Evolutionary conservation across 2,113 vertebrate species (phyloP).

Genomic region (Engraulis encrasicolus): DNA sequence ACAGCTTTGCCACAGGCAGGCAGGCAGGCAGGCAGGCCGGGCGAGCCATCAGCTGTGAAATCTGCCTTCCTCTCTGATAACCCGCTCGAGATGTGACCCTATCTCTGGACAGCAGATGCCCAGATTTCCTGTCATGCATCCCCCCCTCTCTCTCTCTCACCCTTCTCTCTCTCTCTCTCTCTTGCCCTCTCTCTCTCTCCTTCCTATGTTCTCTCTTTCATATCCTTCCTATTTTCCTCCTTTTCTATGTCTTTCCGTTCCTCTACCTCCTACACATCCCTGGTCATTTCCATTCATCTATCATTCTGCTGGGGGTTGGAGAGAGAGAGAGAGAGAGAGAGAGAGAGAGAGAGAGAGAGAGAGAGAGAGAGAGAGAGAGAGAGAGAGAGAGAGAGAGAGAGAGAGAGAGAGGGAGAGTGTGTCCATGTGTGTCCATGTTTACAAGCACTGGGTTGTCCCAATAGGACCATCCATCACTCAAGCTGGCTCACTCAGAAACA

Average conservation of each 20-base stretch:
- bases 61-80: conserved; percentile 77
- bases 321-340: no score
- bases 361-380: no score
- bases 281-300: background rate
- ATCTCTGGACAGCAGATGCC: conserved; percentile 77
- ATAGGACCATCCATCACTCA: conserved; percentile 1
- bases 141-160: background rate
- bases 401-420: no score
- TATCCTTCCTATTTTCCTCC: background rate
- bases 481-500: background rate
- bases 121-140: conserved; percentile 74
- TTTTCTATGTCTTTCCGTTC: background rate
- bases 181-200: conserved; percentile 34
- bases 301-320: conserved; percentile 11
- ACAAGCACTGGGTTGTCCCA: background rate
- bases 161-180: background rate
- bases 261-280: background rate
- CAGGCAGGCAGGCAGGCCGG: no score
- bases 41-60: conserved; percentile 76
- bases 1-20: no score
- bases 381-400: no score
- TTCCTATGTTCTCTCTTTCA: background rate
- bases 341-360: no score
- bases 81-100: conserved; percentile 74
- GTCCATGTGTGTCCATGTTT: conserved; percentile 35